A percentile compares a stretch with the other conserved stretches of the same genome.
Conservation (phyloP, 2,888 invertebrate genomes). For the Euspilapteryx auroguttella region DNA sequence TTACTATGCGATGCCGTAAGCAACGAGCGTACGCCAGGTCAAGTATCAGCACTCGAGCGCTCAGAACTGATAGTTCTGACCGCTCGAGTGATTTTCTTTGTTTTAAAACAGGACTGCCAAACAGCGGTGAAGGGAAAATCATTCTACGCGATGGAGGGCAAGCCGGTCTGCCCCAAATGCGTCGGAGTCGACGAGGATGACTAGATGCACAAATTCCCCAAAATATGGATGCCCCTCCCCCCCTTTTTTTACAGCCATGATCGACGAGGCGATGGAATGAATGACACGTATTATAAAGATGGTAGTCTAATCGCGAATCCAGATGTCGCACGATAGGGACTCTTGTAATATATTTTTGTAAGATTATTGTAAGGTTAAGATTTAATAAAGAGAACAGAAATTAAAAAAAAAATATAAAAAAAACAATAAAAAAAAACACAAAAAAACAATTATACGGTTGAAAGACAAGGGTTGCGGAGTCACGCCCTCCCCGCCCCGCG, state of each 20-base stretch:
- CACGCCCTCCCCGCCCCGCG: no score
- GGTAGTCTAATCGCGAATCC: conserved; percentile 14
- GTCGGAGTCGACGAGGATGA: conserved; percentile 90
- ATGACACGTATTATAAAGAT: conserved; percentile 13
- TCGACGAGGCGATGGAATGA: conserved; percentile 24
- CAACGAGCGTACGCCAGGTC: conserved; percentile 24
- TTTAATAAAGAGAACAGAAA: conserved; percentile 37
- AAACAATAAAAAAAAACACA: conserved; percentile 14
- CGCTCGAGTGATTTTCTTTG: not conserved
- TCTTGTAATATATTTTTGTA: conserved; percentile 43
- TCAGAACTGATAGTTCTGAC: not conserved
- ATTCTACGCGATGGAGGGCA: conserved; percentile 96
- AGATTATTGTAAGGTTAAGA: conserved; percentile 59
- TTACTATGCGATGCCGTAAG: not conserved
- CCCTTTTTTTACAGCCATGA: conserved; percentile 54
- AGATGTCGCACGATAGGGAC: conserved; percentile 17
- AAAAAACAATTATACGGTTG: not conserved
- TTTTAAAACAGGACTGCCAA: conserved; percentile 84
- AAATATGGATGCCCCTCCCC: conserved; percentile 39
- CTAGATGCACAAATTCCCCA: conserved; percentile 31
- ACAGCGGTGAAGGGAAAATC: conserved; percentile 90
- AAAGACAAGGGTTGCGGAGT: not conserved
- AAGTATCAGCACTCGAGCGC: conserved; percentile 18
- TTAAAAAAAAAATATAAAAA: conserved; percentile 30
- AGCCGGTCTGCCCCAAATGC: conserved; percentile 93